Evolutionary conservation across 2,888 invertebrate species (phyloP).

Genomic region (Lapara coniferarum): DNA sequence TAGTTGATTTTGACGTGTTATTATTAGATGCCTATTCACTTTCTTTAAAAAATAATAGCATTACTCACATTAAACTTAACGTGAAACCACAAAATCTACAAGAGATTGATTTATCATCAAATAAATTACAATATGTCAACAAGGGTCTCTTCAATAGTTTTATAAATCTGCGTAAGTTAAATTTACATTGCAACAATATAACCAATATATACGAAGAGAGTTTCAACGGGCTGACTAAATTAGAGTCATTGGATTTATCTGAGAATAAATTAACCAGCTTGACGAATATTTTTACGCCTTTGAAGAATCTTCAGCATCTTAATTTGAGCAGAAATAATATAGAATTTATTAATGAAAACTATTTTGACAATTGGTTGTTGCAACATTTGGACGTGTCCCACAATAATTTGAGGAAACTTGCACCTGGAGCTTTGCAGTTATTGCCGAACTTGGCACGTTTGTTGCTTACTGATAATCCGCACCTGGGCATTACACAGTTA

Average conservation of each 20-base stretch:
- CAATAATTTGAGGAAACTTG: constrained; percentile 85
- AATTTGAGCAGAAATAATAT: constrained; percentile 88
- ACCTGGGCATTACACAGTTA: constrained; percentile 84
- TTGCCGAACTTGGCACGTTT: constrained; percentile 90
- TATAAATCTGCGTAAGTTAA: constrained; percentile 84
- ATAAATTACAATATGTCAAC: constrained; percentile 79
- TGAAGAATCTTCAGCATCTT: constrained; percentile 86
- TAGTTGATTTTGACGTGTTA: constrained; percentile 58
- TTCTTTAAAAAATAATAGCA: constrained; percentile 62
- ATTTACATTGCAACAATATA: constrained; percentile 88
- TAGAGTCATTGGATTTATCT: constrained; percentile 88
- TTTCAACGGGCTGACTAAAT: constrained; percentile 84
- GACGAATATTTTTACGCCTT: constrained; percentile 83
- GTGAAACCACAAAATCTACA: constrained; percentile 70
- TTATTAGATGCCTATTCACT: constrained; percentile 62
- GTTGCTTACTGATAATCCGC: constrained; percentile 91
- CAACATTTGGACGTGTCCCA: constrained; percentile 88
- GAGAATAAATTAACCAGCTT: constrained; percentile 85
- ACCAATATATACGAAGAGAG: constrained; percentile 80
- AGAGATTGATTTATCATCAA: constrained; percentile 85
- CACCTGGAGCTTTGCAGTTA: constrained; percentile 87
- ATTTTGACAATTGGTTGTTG: constrained; percentile 85
- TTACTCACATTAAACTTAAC: constrained; percentile 60
- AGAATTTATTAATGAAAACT: constrained; percentile 85
- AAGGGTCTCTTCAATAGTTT: constrained; percentile 83